phyloP scores from a whole-genome alignment of 2,888 invertebrate genomes.

The Acrobasis repandana region DNA sequence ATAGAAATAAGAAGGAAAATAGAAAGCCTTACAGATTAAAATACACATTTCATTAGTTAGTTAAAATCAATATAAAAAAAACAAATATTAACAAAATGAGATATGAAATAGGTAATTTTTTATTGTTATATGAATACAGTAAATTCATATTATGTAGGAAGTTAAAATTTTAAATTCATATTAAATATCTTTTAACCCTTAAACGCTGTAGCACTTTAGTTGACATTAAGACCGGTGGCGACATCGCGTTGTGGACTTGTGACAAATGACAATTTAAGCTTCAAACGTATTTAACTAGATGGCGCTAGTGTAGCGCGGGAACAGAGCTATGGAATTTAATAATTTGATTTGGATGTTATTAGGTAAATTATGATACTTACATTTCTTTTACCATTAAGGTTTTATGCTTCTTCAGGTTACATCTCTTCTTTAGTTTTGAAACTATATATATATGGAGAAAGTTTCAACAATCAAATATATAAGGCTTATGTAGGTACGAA shows the following conservation, averaged over 20 bases:
- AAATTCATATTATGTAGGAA: too few species aligned
- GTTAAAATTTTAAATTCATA: not conserved
- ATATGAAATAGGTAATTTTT: too few species aligned
- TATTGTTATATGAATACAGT: too few species aligned
- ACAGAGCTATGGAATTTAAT: not conserved
- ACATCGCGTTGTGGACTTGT: constrained; percentile 61
- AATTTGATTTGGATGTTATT: not conserved
- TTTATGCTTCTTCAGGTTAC: constrained; percentile 9
- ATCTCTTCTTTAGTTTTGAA: not conserved
- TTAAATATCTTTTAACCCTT: not conserved
- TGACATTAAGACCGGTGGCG: constrained; percentile 53
- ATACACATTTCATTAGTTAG: too few species aligned
- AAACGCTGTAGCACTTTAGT: not conserved
- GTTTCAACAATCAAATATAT: too few species aligned
- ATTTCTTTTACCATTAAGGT: not conserved
- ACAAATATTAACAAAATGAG: too few species aligned
- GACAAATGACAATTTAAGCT: constrained; percentile 68
- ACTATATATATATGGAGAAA: not conserved
- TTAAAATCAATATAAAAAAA: too few species aligned
- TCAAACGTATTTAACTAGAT: constrained; percentile 55
- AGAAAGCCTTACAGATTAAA: too few species aligned
- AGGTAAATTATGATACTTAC: not conserved
- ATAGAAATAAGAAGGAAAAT: too few species aligned
- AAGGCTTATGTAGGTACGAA: too few species aligned
- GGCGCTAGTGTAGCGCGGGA: constrained; percentile 49